Conservation (phyloP, 53 echinoderm and acorn worm genomes). For the Astropecten irregularis region DNA sequence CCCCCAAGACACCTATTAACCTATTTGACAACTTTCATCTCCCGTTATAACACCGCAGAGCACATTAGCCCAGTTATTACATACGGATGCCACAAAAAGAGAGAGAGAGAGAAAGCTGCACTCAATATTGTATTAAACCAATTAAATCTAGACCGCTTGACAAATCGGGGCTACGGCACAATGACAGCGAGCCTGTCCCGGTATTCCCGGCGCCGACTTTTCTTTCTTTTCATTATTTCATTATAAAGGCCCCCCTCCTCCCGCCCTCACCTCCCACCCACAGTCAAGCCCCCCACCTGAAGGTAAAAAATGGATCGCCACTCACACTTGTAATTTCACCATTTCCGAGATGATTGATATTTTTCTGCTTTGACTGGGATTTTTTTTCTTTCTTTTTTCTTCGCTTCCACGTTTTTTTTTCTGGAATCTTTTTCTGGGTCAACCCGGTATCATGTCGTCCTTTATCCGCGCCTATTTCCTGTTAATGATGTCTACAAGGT, state of each 20-base stretch:
- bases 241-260: background rate
- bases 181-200: background rate
- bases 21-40: slow-evolving; percentile 13
- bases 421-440: slow-evolving; percentile 62
- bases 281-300: background rate
- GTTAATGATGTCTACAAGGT: too few relatives aligned
- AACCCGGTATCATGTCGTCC: too few relatives aligned
- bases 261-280: background rate
- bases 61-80: slow-evolving; percentile 41
- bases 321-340: slow-evolving; percentile 28
- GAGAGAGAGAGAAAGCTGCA: background rate
- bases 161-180: background rate
- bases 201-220: background rate
- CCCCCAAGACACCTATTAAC: slow-evolving; percentile 18
- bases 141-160: slow-evolving; percentile 37
- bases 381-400: too few relatives aligned
- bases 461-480: too few relatives aligned
- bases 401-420: too few relatives aligned
- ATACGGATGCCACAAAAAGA: background rate
- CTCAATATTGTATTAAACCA: slow-evolving; percentile 11
- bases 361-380: too few relatives aligned
- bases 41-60: background rate
- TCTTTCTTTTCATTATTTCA: background rate
- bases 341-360: slow-evolving; percentile 48
- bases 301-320: slow-evolving; percentile 1